Base-by-base conservation (phyloP, 1,140 invertebrate species). In the Chelonus insularis region DNA sequence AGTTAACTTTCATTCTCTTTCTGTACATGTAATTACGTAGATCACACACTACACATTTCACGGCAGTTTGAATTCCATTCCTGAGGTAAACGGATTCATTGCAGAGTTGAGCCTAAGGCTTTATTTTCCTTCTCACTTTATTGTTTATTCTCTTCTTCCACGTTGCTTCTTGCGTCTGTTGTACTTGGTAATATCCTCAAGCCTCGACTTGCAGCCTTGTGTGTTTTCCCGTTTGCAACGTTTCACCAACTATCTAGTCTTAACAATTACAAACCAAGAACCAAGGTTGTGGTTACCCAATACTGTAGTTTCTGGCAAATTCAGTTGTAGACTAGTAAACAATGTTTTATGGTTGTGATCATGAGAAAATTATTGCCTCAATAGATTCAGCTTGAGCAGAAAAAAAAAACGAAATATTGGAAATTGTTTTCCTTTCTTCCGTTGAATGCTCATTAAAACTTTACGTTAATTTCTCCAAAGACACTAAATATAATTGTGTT, bases 231-330 rank as follows among this genome's bases (percentile, higher is more conserved):
- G 43, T 62, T 67, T 58, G 57, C 57, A 57, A 58, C 48, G 54
- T 41, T 62, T 43, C 52, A 58, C 47, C 65, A 58, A 50, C 37
- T 56, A 56, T 58, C 57, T 65, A 63, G 65, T 72, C 74, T 70
- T 70, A 68, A 66, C 69, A 63, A 74, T 72, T 51, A 60, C 48
- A 52, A 60, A 21, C 68, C 65, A 66, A 66, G 65, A 58, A 68
- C 68, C 73, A 77, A 76, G 75, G 74, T 75, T 72, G 68, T 64
- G 62, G 72, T 72, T 75, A 74, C 71, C 69, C 71, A 75, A 77
- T 76, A 76, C 70, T 66, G 61, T 67, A 52, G 14, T 52, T 52
- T 52, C 29, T 34, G 50, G 29, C 50, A 52, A 52, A 52, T 29
- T 12, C 45, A 48, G 45, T 48, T 52, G n/a, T 52, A 52, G n/a